Percentiles rank a stretch among this genome's conserved stretches.
Evolutionary conservation across 2,113 vertebrate species (phyloP).

Genomic region (Mus pahari): DNA sequence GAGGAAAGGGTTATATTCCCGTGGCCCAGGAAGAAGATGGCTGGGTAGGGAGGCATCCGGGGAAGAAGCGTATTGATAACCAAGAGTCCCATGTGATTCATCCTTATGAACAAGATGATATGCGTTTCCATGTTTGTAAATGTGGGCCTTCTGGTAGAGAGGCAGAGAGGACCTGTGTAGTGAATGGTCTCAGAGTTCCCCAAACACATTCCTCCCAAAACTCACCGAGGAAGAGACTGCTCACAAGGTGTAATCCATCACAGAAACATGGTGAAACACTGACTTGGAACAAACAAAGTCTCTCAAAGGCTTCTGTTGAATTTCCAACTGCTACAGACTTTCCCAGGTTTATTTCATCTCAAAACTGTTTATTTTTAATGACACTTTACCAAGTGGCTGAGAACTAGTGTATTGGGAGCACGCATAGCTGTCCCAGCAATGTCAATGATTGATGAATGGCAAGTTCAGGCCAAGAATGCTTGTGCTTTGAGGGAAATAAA

Average conservation of each 20-base stretch:
- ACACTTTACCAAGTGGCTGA: constrained; percentile 36
- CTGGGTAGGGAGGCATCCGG: background rate
- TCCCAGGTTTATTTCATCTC: background rate
- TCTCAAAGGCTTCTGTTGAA: background rate
- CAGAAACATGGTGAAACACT: background rate
- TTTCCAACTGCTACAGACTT: background rate
- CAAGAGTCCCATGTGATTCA: background rate
- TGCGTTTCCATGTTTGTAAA: background rate
- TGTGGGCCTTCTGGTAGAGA: background rate
- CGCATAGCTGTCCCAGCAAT: background rate
- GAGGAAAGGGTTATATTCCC: background rate
- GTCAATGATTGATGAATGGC: constrained; percentile 46
- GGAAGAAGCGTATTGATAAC: no score
- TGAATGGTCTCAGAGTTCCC: background rate
- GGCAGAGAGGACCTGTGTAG: background rate
- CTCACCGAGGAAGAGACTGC: background rate
- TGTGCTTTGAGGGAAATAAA: background rate
- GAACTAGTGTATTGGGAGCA: constrained; percentile 4
- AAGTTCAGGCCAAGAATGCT: background rate
- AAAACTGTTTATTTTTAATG: constrained; percentile 42
- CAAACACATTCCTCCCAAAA: background rate
- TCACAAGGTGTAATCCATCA: background rate
- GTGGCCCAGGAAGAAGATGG: background rate
- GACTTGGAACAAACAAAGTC: background rate
- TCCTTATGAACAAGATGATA: background rate